A percentile compares a stretch with the other conserved stretches of the same genome.
Conservation (phyloP, 2,797 vertebrate genomes). For the Eurystomus glaucurus region DNA sequence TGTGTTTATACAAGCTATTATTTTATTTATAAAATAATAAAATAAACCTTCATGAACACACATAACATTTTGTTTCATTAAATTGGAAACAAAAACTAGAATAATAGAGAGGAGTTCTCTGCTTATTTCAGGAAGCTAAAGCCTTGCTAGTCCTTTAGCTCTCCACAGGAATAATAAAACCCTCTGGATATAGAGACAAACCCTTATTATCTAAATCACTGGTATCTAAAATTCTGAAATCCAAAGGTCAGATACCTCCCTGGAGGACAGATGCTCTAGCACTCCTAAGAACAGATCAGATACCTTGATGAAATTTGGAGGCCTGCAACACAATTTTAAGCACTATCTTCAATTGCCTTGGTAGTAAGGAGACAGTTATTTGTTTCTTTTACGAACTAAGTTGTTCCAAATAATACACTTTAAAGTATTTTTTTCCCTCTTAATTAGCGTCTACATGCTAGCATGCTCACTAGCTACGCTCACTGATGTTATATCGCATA, state of each 20-base stretch:
- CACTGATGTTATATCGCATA: slow-evolving; percentile 4
- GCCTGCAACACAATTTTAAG: neutral
- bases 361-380: fast-evolving
- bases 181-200: neutral
- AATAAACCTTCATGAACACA: neutral
- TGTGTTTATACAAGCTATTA: neutral
- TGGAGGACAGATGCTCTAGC: neutral
- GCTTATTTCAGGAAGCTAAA: neutral
- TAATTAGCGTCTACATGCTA: slow-evolving; percentile 2
- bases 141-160: neutral
- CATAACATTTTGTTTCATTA: neutral
- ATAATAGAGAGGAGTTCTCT: neutral
- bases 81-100: neutral
- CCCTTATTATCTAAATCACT: neutral
- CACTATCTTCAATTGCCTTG: neutral
- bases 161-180: neutral
- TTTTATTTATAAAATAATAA: neutral
- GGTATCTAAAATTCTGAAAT: slow-evolving; percentile 8
- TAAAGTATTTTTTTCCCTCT: slow-evolving; percentile 25
- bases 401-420: slow-evolving; percentile 1
- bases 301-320: neutral
- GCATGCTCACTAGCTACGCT: neutral
- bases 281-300: neutral
- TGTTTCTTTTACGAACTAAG: neutral
- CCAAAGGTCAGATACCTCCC: neutral